phyloP scores from a whole-genome alignment of 2,888 invertebrate species.

The Tridacna gigas region DNA sequence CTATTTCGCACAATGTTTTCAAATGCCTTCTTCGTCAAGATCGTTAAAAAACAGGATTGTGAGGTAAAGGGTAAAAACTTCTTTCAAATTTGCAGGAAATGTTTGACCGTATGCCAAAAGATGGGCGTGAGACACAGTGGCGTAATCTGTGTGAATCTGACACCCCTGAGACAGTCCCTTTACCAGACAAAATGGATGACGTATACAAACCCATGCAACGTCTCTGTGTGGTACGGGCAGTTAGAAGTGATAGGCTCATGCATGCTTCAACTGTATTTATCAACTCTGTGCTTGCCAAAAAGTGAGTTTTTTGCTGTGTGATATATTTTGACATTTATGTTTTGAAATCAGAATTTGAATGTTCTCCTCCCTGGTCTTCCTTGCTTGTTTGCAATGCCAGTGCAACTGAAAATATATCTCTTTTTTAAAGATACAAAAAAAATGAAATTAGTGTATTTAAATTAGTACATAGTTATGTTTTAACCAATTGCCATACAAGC shows the following conservation, averaged over 20 bases:
- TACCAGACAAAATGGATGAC: constrained; percentile 84
- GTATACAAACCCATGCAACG: constrained; percentile 82
- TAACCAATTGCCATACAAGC: too few relatives aligned
- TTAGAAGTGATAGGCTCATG: constrained; percentile 83
- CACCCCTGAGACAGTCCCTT: constrained; percentile 79
- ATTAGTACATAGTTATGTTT: too few relatives aligned
- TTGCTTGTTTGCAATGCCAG: too few relatives aligned
- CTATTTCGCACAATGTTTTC: not conserved
- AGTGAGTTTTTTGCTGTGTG: constrained; percentile 69
- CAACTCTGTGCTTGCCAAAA: constrained; percentile 81
- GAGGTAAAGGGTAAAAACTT: not conserved
- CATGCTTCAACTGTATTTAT: constrained; percentile 82
- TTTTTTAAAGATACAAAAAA: too few relatives aligned
- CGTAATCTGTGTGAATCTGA: constrained; percentile 84
- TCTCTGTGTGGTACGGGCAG: constrained; percentile 83
- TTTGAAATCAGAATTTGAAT: not conserved
- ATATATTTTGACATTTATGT: not conserved
- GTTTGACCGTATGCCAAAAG: constrained; percentile 84
- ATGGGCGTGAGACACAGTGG: constrained; percentile 85
- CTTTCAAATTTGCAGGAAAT: constrained; percentile 72
- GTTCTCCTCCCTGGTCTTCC: not conserved
- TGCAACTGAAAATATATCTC: too few relatives aligned
- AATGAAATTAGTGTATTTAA: too few relatives aligned
- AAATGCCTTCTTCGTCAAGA: not conserved
- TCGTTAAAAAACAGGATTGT: too few relatives aligned